Conservation (phyloP, 2,113 vertebrate genomes). For the Actenoides lindsayi region DNA sequence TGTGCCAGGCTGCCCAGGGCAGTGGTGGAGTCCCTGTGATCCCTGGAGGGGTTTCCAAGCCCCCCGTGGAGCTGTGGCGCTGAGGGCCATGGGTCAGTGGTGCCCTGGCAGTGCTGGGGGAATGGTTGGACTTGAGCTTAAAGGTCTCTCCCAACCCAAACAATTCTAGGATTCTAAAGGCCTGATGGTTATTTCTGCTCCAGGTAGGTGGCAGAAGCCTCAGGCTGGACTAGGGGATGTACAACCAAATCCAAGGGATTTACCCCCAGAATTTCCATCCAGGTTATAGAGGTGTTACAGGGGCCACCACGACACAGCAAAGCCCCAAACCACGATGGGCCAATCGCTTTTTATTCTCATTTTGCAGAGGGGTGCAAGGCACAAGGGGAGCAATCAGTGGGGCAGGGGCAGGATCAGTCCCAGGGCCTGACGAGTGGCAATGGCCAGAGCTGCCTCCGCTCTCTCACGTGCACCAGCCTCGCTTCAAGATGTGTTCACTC, state of each 20-base stretch:
- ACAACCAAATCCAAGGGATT: background rate
- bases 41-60: too few species aligned
- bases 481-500: background rate
- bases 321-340: background rate
- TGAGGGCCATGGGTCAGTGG: too few species aligned
- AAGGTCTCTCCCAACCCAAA: too few species aligned
- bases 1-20: too few species aligned
- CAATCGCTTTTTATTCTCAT: background rate
- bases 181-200: background rate
- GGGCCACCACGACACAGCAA: background rate
- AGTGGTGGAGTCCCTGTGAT: too few species aligned
- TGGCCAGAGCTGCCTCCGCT: background rate
- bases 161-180: too few species aligned
- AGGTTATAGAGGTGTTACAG: background rate
- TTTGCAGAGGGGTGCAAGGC: background rate
- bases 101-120: too few species aligned
- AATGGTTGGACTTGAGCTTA: too few species aligned
- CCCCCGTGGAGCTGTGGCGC: too few species aligned
- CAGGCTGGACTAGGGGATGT: background rate
- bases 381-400: background rate
- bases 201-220: background rate
- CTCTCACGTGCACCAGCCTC: accelerated
- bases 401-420: background rate
- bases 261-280: background rate
- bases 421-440: accelerated